Evolutionary conservation across 2,797 vertebrate genomes (phyloP).

Genomic region (Furcifer pardalis): DNA sequence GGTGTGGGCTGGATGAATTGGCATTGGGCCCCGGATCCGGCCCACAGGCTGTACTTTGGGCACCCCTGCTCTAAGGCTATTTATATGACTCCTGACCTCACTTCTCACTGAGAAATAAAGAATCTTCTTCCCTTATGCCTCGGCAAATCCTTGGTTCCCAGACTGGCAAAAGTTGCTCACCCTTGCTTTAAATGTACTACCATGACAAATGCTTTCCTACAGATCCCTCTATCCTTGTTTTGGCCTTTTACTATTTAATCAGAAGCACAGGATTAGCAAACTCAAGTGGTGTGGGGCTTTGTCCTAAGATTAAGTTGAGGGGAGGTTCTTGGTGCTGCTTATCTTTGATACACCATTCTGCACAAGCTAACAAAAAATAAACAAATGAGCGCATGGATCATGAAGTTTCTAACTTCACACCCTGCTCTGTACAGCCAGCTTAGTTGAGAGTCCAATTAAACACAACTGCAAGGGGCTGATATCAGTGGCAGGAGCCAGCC

Average conservation of each 20-base stretch:
- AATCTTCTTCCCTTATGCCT: too few relatives aligned
- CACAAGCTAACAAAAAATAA: not conserved
- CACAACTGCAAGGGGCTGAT: slow-evolving; percentile 38
- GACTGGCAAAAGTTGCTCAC: too few relatives aligned
- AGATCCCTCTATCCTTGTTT: fast-evolving
- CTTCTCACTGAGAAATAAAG: too few relatives aligned
- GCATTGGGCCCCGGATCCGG: too few relatives aligned
- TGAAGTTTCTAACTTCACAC: not conserved
- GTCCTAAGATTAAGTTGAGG: not conserved
- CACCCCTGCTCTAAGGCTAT: too few relatives aligned
- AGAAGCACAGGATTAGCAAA: fast-evolving
- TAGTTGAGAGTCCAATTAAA: fast-evolving
- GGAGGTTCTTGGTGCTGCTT: slow-evolving; percentile 45
- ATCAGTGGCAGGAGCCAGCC: not conserved
- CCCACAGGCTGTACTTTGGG: too few relatives aligned
- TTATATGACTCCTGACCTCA: too few relatives aligned
- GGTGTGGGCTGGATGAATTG: too few relatives aligned
- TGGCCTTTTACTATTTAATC: not conserved
- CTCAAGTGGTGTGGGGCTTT: fast-evolving
- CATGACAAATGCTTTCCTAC: fast-evolving
- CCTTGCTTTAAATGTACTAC: not conserved
- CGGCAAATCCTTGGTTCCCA: too few relatives aligned
- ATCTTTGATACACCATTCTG: slow-evolving; percentile 47
- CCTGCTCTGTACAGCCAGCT: not conserved
- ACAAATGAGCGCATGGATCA: not conserved